phyloP scores from a whole-genome alignment of 2,888 invertebrate species.

The Cheiracanthium punctorium region DNA sequence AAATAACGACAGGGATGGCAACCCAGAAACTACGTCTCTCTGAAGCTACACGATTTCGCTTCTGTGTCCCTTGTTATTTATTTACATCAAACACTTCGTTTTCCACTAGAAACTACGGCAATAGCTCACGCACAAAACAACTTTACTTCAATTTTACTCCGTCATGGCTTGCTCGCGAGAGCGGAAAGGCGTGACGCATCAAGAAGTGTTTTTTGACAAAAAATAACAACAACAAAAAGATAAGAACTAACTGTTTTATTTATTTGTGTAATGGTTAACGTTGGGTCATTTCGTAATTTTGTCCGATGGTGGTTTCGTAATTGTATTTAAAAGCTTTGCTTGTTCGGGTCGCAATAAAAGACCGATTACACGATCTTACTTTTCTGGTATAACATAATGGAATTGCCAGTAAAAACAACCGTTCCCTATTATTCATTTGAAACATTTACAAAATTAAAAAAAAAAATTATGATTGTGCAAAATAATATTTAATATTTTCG shows the following conservation, averaged over 20 bases:
- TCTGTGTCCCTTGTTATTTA: constrained; percentile 58
- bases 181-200: background rate
- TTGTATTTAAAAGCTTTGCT: background rate
- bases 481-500: no score
- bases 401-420: no score
- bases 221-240: no score
- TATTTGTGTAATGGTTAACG: background rate
- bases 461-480: no score
- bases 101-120: background rate
- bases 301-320: background rate
- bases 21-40: constrained; percentile 15
- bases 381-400: no score
- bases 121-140: constrained; percentile 17
- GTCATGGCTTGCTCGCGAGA: constrained; percentile 6
- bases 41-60: constrained; percentile 63
- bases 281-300: background rate
- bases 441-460: no score
- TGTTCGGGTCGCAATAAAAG: background rate
- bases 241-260: background rate
- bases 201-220: background rate
- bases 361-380: background rate
- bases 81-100: constrained; percentile 61
- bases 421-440: no score
- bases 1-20: constrained; percentile 53
- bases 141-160: constrained; percentile 10